phyloP scores from a whole-genome alignment of 2,113 vertebrate species.

The Todiramphus chloris region DNA sequence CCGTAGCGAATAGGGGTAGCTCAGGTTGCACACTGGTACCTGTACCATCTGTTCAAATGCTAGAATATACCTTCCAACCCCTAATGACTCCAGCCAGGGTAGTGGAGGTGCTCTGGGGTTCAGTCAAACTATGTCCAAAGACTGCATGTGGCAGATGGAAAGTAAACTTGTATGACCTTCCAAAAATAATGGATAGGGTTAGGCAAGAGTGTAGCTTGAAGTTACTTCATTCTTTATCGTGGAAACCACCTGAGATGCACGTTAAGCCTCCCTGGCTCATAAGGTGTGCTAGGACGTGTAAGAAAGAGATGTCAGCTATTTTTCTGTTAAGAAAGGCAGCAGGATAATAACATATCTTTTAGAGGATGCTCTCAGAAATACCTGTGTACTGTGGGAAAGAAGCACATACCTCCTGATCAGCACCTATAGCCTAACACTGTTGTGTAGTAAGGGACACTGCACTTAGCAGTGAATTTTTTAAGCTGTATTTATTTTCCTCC shows the following conservation, averaged over 20 bases:
- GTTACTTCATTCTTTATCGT: neutral
- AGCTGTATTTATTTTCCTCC: neutral
- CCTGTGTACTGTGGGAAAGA: neutral
- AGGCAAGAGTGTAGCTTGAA: neutral
- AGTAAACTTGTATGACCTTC: neutral
- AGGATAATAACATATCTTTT: neutral
- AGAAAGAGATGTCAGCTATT: neutral
- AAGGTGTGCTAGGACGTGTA: too few species aligned
- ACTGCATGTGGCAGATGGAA: neutral
- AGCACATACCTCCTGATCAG: neutral
- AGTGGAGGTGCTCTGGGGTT: neutral
- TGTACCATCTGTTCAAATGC: neutral
- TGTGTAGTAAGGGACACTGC: too few species aligned
- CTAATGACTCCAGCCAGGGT: neutral
- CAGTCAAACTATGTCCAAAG: neutral
- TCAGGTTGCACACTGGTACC: too few species aligned
- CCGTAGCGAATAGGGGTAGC: fast-evolving
- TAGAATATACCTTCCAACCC: neutral
- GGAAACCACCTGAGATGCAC: neutral
- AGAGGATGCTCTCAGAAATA: neutral
- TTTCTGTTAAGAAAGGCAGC: neutral
- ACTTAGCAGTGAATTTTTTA: too few species aligned
- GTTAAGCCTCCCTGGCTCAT: neutral
- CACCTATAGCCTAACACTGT: fast-evolving
- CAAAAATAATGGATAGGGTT: neutral